Base-by-base conservation (phyloP, 2,797 vertebrate species). In the Lindbergichthys nudifrons region DNA sequence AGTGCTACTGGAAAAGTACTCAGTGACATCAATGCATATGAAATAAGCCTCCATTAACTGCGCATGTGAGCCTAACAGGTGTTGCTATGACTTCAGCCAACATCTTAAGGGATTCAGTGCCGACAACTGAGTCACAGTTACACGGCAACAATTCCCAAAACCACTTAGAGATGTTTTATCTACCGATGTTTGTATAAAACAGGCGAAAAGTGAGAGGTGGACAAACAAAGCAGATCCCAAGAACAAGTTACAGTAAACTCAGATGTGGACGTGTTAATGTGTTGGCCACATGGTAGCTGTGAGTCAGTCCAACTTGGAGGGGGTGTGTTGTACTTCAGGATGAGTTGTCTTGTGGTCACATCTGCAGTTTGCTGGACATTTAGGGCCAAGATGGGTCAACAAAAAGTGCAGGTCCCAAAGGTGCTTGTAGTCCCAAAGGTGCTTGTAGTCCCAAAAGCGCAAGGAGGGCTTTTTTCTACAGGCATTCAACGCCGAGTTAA, bases 111-210 rank as follows among this genome's bases (percentile, higher is more conserved):
- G 87, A 89, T 81, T 75, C 53, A 30, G 53, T 56, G 13, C 65
- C 66, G 51, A 82, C 84, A 74, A 80, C 68, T 60, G 69, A 82
- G 87, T 63, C 67, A 36, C 72, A 54, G 88, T 83, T 85, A 80
- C 90, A 67, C 67, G 4, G 84, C 88, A 88, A 89, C 90, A 84
- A 86, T 72, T 90, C 90, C 83, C 86, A 65, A 32, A 4, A 75
- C 71, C 73, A 50, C 64, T 51, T 42, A 42, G 67, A 78, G 74
- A 56, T 19, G 62, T 52, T 78, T 65, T 69, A 73, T 70, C 71
- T 6, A 18, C 71, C 52, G 36, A 66, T 67, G 74, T 72, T 61
- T 46, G 45, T 68, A 71, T 43, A 78, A 36, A 87, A 83, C 73
- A 68, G 54, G 47, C 4, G 80, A 60, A 60, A 76, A 63, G 5